phyloP scores from a whole-genome alignment of 2,113 vertebrate genomes.

The Fulmarus glacialis region DNA sequence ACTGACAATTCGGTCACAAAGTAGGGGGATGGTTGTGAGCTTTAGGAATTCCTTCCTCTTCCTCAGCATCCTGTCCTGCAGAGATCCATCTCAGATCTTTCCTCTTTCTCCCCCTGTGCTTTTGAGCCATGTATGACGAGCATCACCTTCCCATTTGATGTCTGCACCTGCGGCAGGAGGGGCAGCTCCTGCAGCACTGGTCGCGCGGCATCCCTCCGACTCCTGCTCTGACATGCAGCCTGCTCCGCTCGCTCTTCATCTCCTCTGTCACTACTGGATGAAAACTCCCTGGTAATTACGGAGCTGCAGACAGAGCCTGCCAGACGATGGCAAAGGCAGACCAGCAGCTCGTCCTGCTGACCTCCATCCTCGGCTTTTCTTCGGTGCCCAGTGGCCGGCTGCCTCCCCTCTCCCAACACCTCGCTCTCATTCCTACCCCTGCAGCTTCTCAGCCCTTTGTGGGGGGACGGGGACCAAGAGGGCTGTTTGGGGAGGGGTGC shows the following conservation, averaged over 20 bases:
- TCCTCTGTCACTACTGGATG: not conserved
- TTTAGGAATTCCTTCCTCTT: not conserved
- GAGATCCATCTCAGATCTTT: not conserved
- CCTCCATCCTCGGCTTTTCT: rapidly evolving
- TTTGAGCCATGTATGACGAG: not conserved
- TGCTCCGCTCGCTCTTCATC: not conserved
- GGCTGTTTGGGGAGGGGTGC: not conserved
- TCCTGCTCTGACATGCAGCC: not conserved
- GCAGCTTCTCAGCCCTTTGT: not conserved
- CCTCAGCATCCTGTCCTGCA: not conserved
- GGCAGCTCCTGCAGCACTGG: not conserved
- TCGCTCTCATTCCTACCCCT: rapidly evolving
- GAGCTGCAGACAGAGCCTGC: not conserved
- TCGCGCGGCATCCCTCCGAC: not conserved
- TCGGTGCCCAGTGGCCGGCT: rapidly evolving
- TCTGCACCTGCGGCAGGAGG: not conserved
- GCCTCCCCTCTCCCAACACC: not conserved
- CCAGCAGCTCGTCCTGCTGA: not conserved
- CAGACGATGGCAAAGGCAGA: not conserved
- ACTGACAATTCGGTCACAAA: not conserved
- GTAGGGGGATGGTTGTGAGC: not conserved
- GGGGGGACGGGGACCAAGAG: rapidly evolving
- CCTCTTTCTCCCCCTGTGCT: not conserved
- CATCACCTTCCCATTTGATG: not conserved
- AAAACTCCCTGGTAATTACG: not conserved